Conservation (phyloP, 1,140 invertebrate genomes). For the Matsumurasca onukii region DNA sequence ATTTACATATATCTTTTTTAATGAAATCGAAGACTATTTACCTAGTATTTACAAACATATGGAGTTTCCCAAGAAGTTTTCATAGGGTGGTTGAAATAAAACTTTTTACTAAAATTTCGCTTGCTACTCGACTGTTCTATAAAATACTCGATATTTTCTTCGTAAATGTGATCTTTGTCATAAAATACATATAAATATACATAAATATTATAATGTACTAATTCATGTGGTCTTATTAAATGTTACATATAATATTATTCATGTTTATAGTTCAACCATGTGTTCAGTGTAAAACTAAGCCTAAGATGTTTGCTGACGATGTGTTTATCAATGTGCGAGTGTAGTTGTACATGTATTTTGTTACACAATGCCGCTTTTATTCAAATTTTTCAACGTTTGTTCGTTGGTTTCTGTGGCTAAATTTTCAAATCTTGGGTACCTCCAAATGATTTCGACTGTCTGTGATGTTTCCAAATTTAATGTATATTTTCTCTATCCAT, state of each 20-base stretch:
- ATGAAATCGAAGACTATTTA: constrained; percentile 28
- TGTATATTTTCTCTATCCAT: constrained; percentile 43
- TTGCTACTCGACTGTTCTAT: too few relatives aligned
- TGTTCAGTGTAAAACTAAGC: constrained; percentile 21
- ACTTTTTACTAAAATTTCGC: too few relatives aligned
- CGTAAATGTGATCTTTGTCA: constrained; percentile 11
- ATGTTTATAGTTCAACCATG: background rate
- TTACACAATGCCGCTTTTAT: constrained; percentile 23
- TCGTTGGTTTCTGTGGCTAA: background rate
- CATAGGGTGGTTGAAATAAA: too few relatives aligned
- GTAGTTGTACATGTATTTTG: constrained; percentile 20
- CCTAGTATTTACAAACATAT: constrained; percentile 12
- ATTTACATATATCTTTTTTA: constrained; percentile 32
- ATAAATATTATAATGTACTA: background rate
- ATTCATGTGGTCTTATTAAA: constrained; percentile 23
- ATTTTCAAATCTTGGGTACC: constrained; percentile 36
- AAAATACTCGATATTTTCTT: too few relatives aligned
- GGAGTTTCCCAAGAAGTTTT: constrained; percentile 11
- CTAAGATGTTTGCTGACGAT: constrained; percentile 2
- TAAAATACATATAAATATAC: background rate
- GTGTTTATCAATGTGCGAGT: constrained; percentile 7
- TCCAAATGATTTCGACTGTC: constrained; percentile 40
- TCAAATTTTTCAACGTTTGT: constrained; percentile 8
- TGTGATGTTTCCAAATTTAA: constrained; percentile 43
- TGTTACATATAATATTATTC: constrained; percentile 1